phyloP scores from a whole-genome alignment of 2,888 invertebrate genomes.

The Sicus ferrugineus region DNA sequence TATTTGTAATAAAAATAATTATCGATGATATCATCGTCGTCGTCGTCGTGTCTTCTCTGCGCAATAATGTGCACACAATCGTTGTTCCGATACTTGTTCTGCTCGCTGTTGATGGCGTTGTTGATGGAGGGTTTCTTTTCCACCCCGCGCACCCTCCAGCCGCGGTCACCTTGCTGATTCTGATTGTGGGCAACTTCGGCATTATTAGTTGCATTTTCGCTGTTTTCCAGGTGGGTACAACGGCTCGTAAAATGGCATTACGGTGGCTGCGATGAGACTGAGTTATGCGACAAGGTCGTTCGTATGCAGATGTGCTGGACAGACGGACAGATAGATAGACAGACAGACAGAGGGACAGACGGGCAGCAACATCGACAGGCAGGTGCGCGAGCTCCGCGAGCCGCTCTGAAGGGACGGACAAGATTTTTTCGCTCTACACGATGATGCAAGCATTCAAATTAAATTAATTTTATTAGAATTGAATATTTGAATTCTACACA shows the following conservation, averaged over 20 bases:
- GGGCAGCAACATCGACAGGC: too few relatives aligned
- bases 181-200: too few relatives aligned
- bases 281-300: conserved; percentile 30
- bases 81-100: neutral
- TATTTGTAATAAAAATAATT: conserved; percentile 30
- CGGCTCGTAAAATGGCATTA: neutral
- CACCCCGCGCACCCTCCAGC: too few relatives aligned
- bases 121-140: neutral
- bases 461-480: conserved; percentile 19
- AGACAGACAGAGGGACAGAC: neutral
- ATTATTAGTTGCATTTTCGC: too few relatives aligned
- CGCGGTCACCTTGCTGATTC: too few relatives aligned
- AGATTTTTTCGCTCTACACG: neutral
- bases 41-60: neutral
- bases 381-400: neutral
- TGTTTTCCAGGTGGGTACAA: conserved; percentile 8
- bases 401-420: neutral
- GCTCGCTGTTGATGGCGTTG: neutral
- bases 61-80: too few relatives aligned
- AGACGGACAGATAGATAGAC: neutral
- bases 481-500: neutral
- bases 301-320: conserved; percentile 28
- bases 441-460: conserved; percentile 19
- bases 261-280: conserved; percentile 6
- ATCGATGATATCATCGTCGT: conserved; percentile 28